Base-by-base conservation (phyloP, 2,113 vertebrate genomes). In the Fulmarus glacialis region DNA sequence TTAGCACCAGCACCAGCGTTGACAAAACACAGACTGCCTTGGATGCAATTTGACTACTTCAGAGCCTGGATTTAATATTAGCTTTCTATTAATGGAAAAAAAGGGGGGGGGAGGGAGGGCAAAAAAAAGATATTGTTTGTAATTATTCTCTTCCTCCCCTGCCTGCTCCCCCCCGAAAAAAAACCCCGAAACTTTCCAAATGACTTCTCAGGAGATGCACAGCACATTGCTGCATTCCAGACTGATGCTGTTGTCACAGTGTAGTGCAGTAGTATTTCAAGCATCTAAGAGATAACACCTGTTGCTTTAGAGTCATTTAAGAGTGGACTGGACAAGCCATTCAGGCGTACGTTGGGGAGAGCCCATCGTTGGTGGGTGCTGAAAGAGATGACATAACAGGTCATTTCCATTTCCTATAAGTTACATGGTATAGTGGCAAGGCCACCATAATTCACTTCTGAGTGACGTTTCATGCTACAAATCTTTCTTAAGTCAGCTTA, bases 11-110 rank as follows among this genome's bases (percentile, higher is more conserved):
- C 45, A 82, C 63, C 9, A 17, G 20, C 1, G 1, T 3, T 95
- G 86, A 96, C 68, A 92, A 82, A 86, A 93, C 62, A 81, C 90
- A 94, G 75, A 6, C 90, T 68, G 47, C 47, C 73, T 84, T 19
- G 43, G 56, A 81, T 60, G 74, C 66, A 71, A 16, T 90, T 74
- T 89, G 72, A 29, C 72, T 87, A 18, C 64, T 90, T 95, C 5
- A 10, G 79, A 80, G 72, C 56, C 82, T 87, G 60, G 68, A 83
- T 89, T 93, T 89, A 92, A 66, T 71, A 84, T 59, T 63, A 82
- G 50, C 34, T 93, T 89, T 89, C 82, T 90, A 72, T 78, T 71
- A 78, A 52, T 47, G 70, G 42, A 0, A 3, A 40, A n/a, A 18
- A 58, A 59, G 6, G 21, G 23, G 48, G 17, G 17, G 13, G 42